A percentile compares a stretch with the other conserved stretches of the same genome.
These are phyloP conservation scores for Odontophorus gujanensis DNA, from an alignment of 2,113 vertebrate genomes.

Conservation along the genomic window DNA sequence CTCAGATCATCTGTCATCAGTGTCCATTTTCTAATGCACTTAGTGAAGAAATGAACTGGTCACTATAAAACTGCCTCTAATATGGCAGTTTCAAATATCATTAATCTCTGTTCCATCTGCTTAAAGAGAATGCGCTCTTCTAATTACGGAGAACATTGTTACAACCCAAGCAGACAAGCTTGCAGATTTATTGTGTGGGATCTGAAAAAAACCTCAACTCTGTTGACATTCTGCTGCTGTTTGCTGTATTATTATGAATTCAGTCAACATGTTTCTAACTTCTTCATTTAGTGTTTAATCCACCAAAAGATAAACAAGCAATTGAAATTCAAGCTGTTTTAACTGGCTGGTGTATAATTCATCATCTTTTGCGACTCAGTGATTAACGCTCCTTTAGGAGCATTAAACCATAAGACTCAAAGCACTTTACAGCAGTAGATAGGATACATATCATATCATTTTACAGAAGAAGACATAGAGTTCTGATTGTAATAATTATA, in stretches of 20 bases:
- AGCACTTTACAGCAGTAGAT: background rate
- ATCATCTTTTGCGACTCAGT: background rate
- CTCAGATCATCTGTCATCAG: slow-evolving; percentile 35
- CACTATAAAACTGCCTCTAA: slow-evolving; percentile 43
- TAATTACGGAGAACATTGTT: slow-evolving; percentile 24
- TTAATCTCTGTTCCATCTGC: slow-evolving; percentile 59
- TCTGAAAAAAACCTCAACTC: background rate
- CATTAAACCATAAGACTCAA: background rate
- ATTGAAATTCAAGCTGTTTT: background rate
- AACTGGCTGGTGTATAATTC: background rate
- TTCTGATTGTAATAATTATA: background rate
- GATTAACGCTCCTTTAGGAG: background rate
- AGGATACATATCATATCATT: background rate
- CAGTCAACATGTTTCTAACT: background rate
- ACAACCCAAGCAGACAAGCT: background rate
- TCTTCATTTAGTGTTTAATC: background rate
- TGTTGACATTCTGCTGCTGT: background rate
- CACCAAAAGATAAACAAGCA: background rate
- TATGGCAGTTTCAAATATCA: slow-evolving; percentile 54
- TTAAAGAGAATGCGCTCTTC: slow-evolving; percentile 35
- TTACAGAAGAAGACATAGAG: background rate
- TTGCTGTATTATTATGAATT: background rate
- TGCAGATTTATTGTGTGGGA: background rate
- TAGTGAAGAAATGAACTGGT: slow-evolving; percentile 36
- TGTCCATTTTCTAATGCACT: slow-evolving; percentile 35